Percentiles rank a stretch among this genome's conserved stretches.
Conservation (phyloP, 2,888 invertebrate species). For the Nomada fucata region DNA sequence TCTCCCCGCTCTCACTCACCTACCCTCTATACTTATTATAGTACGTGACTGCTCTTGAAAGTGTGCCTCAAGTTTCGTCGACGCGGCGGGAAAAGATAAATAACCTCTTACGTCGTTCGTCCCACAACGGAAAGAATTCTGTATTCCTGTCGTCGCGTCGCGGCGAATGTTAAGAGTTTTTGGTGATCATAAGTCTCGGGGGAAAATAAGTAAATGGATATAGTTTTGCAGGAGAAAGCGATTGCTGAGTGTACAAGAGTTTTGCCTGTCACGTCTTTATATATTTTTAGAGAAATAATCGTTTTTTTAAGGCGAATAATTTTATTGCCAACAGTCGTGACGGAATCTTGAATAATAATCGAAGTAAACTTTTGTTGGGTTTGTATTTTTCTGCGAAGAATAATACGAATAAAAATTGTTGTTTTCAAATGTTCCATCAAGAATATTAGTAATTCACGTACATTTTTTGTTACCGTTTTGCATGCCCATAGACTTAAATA, state of each 20-base stretch:
- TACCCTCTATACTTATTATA: constrained; percentile 57
- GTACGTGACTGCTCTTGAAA: constrained; percentile 70
- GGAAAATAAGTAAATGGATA: background rate
- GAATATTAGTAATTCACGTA: no score
- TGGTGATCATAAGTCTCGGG: constrained; percentile 41
- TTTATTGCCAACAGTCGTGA: no score
- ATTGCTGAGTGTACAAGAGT: background rate
- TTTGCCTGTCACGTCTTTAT: background rate
- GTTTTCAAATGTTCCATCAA: no score
- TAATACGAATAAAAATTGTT: no score
- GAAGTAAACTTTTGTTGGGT: no score
- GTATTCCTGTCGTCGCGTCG: constrained; percentile 31
- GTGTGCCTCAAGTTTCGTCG: constrained; percentile 68
- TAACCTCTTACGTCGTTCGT: constrained; percentile 64
- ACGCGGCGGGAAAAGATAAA: constrained; percentile 71
- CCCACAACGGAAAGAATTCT: constrained; percentile 54
- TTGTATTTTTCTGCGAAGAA: no score
- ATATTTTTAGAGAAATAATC: no score
- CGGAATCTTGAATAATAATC: no score
- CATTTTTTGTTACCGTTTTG: background rate
- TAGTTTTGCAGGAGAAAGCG: background rate
- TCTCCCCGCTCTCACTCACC: constrained; percentile 16
- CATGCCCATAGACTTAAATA: background rate
- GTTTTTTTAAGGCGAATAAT: no score
- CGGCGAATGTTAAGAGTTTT: constrained; percentile 60